Percentiles rank a stretch among this genome's conserved stretches.
phyloP scores from a whole-genome alignment of 2,797 vertebrate genomes.

The Perodicticus potto region DNA sequence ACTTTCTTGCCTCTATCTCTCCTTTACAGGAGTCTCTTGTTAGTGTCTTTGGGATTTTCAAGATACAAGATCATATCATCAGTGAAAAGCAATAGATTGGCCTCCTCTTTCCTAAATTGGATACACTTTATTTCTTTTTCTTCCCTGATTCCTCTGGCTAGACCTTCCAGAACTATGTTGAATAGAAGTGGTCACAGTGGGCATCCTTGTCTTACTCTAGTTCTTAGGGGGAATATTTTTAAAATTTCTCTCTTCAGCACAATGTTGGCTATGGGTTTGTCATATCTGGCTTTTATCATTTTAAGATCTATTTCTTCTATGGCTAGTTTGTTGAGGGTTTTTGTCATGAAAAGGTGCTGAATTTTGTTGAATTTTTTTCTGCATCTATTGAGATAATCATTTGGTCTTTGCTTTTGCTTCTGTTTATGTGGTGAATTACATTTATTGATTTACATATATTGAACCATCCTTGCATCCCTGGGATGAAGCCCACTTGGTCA shows the following conservation, averaged over 20 bases:
- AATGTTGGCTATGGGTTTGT: not conserved
- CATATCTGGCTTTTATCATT: not conserved
- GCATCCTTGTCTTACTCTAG: too few species aligned
- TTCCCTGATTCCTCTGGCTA: too few species aligned
- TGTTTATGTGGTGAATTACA: not conserved
- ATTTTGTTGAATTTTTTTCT: not conserved
- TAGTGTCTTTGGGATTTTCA: not conserved
- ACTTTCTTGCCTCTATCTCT: not conserved
- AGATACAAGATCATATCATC: not conserved
- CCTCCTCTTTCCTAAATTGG: not conserved
- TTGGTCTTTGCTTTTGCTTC: not conserved
- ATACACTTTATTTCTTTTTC: not conserved
- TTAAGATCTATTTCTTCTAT: not conserved
- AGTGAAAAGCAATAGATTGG: too few species aligned
- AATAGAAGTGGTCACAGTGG: too few species aligned
- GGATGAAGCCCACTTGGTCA: not conserved
- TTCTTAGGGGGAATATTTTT: too few species aligned
- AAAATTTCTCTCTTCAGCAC: too few species aligned
- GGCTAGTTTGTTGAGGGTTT: not conserved
- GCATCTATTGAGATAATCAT: not conserved
- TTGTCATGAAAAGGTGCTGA: not conserved
- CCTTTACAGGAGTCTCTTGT: too few species aligned
- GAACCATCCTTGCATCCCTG: not conserved
- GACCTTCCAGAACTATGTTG: too few species aligned
- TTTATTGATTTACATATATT: not conserved